Evolutionary conservation across 2,113 vertebrate species (phyloP), one percentile per base, ranked within the genome.

Genomic region (Tylochromis polylepis): DNA sequence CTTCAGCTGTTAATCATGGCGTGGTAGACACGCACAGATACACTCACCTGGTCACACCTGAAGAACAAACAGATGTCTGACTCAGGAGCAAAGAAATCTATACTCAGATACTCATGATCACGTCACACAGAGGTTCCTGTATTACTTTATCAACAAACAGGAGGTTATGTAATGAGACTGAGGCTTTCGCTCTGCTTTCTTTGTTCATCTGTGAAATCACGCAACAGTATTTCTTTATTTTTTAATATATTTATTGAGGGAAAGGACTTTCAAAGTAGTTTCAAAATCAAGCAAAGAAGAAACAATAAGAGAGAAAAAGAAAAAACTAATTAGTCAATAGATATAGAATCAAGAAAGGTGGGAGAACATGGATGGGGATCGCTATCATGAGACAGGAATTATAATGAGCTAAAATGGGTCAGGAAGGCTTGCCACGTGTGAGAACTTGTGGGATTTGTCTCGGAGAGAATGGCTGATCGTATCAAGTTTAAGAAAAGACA

Each of bases 51-150:
- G 89, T 85, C 65, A 85, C 92, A 77, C 92, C 94, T 93, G 88
- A 82, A 94, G 82, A 93, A 49, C 88, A 94, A 94, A 94, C 82
- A 93, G 11, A 20, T 55, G 29, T 2, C 67, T 87, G 87, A 90
- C 65, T 88, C 81, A 78, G 36, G 4, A 60, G 80, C 56, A 79
- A 11, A 78, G 36, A 59, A 81, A 70, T 20, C 57, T 18, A 34
- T n/a, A 27, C 16, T 24, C 16, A 79, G 56, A 53, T 15, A 58
- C 27, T 57, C 34, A 16, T 58, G 31, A 2, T 81, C 12, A 65
- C 4, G 36, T 92, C 81, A 75, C 29, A 22, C 78, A 36, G 29
- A 34, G n/a, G 3, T 29, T 18, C 4, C 10, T 72, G 51, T 53
- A n/a, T 36, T 5, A 60, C 14, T 38, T 41, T 60, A 56, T 27